Evolutionary conservation across 2,113 vertebrate species (phyloP).

Genomic region (Natator depressus): DNA sequence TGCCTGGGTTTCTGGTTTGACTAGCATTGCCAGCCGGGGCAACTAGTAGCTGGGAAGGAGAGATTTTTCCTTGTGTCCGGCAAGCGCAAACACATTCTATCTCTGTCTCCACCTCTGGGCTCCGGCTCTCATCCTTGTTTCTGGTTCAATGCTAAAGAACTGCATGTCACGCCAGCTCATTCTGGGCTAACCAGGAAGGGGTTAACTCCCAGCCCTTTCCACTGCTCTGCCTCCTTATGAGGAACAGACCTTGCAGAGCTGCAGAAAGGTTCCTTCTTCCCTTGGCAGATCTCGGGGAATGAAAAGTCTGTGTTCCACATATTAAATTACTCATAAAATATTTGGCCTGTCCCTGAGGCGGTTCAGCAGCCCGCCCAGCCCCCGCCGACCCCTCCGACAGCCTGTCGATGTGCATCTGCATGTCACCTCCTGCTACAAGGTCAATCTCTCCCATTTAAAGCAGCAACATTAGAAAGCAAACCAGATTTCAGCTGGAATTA

Average conservation of each 20-base stretch:
- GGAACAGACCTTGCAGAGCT: slow-evolving; percentile 64
- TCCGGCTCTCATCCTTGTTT: not conserved
- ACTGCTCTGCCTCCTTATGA: slow-evolving; percentile 58
- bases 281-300: slow-evolving; percentile 72
- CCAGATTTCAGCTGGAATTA: slow-evolving; percentile 57
- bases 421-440: slow-evolving; percentile 70
- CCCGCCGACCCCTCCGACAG: slow-evolving; percentile 40
- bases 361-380: slow-evolving; percentile 11
- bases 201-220: slow-evolving; percentile 56
- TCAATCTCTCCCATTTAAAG: slow-evolving; percentile 66
- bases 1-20: not conserved
- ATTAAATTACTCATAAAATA: slow-evolving; percentile 87
- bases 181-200: not conserved
- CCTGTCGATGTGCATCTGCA: slow-evolving; percentile 61
- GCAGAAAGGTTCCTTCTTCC: slow-evolving; percentile 63
- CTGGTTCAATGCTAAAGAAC: not conserved
- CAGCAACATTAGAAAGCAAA: slow-evolving; percentile 53
- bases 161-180: not conserved
- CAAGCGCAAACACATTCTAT: not conserved
- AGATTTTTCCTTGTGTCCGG: not conserved
- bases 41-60: not conserved
- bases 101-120: not conserved
- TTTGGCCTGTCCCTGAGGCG: slow-evolving; percentile 75
- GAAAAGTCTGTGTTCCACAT: slow-evolving; percentile 79
- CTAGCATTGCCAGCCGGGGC: not conserved